phyloP scores from a whole-genome alignment of 2,888 invertebrate genomes.

The Adelognathus sp. region DNA sequence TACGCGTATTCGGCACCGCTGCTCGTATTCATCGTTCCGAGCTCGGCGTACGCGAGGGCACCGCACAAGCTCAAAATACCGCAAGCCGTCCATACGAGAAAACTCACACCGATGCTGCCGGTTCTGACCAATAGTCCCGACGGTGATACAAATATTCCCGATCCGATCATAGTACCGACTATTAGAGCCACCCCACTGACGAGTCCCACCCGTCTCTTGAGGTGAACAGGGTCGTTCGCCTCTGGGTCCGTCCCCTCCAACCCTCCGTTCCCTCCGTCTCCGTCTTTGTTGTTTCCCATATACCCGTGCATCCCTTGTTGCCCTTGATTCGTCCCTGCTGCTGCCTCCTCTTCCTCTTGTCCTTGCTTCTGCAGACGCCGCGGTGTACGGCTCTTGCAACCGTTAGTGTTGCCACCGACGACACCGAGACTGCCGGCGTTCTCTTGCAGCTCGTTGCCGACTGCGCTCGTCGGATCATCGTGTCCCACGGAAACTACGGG shows the following conservation, averaged over 20 bases:
- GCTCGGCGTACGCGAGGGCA: slow-evolving; percentile 95
- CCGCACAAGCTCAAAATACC: slow-evolving; percentile 89
- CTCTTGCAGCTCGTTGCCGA: slow-evolving; percentile 66
- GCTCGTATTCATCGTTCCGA: slow-evolving; percentile 97
- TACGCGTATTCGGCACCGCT: slow-evolving; percentile 98
- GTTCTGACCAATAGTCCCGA: slow-evolving; percentile 95
- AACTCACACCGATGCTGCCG: slow-evolving; percentile 96
- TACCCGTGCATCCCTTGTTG: slow-evolving; percentile 59
- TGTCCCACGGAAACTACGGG: slow-evolving; percentile 76
- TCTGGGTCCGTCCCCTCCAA: slow-evolving; percentile 96
- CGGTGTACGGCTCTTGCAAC: slow-evolving; percentile 51
- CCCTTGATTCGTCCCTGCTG: slow-evolving; percentile 39
- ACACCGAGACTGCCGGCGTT: slow-evolving; percentile 48
- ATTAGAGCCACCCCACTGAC: slow-evolving; percentile 99
- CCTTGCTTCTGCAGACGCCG: slow-evolving; percentile 51
- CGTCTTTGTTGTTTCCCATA: slow-evolving; percentile 79
- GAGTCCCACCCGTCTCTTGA: slow-evolving; percentile 99
- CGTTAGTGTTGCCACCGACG: slow-evolving; percentile 55
- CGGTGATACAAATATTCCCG: slow-evolving; percentile 99
- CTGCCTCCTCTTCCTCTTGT: slow-evolving; percentile 52
- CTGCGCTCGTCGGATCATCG: slow-evolving; percentile 76
- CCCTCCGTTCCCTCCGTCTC: slow-evolving; percentile 83
- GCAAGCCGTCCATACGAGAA: slow-evolving; percentile 97
- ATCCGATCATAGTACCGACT: slow-evolving; percentile 99
- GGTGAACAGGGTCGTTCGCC: slow-evolving; percentile 98